phyloP scores from a whole-genome alignment of 2,797 vertebrate genomes.

The Helarctos malayanus region DNA sequence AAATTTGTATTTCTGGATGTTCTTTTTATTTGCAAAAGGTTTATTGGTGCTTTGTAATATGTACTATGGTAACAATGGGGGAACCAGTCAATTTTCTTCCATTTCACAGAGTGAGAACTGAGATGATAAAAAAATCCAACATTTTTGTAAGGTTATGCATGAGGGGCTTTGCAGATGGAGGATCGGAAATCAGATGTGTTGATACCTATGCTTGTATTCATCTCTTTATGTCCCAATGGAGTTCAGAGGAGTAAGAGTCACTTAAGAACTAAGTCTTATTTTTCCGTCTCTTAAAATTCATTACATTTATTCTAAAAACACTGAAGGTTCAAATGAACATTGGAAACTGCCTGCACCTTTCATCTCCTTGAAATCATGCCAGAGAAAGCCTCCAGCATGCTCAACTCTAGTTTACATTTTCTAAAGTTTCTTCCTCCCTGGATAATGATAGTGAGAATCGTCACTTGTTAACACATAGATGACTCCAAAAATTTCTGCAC shows the following conservation, averaged over 20 bases:
- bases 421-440: constrained; percentile 74
- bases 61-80: not conserved
- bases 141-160: not conserved
- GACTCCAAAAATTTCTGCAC: constrained; percentile 85
- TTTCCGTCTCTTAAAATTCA: constrained; percentile 77
- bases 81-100: not conserved
- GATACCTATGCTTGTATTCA: not conserved
- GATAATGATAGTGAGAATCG: constrained; percentile 79
- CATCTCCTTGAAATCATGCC: constrained; percentile 74
- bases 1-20: constrained; percentile 18
- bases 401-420: constrained; percentile 66
- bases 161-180: constrained; percentile 11
- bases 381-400: constrained; percentile 71
- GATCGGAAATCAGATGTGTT: constrained; percentile 53
- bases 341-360: constrained; percentile 65
- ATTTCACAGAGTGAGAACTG: not conserved
- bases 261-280: constrained; percentile 32
- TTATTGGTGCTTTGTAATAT: not conserved
- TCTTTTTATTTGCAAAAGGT: constrained; percentile 25
- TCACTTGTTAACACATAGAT: constrained; percentile 81
- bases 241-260: constrained; percentile 55
- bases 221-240: constrained; percentile 1
- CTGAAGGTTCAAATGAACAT: constrained; percentile 64
- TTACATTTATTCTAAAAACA: constrained; percentile 69
- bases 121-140: not conserved